Base-by-base conservation (phyloP, 1,140 invertebrate species). In the Kradibia gibbosae region DNA sequence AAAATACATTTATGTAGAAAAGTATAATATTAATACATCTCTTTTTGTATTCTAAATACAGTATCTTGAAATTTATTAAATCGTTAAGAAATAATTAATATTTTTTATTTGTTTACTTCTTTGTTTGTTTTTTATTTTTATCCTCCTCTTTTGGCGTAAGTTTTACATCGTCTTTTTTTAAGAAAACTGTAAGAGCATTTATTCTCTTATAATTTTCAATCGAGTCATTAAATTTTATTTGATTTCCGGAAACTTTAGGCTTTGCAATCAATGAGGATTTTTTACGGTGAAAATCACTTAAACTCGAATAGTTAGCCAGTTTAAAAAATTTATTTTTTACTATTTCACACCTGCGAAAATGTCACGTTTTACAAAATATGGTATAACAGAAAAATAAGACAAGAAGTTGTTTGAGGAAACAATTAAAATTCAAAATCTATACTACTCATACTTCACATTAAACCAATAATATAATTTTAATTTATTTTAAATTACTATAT, bases 201-300 rank as follows among this genome's bases (percentile, higher is more conserved):
- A 82, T 82, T 34, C 81, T 45, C 20, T 82, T 82, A 72, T 82
- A 82, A 67, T 73, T 67, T 48, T 82, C 81, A 22, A 78, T 82
- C 2, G 81, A 82, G 45, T 60, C 81, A 13, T 77, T 36, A 39
- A 73, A 31, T 81, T 75, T 60, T 4, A 22, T 67, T 53, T 17
- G 25, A 50, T 60, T 28, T 77, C 22, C n/a, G 34, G 80, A 65
- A 70, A 65, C 48, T 57, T 73, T 82, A 13, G n/a, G 53, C 53
- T 78, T 78, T 15, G 48, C 42, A 17, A 42, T 62, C 45, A 55
- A 73, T 20, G 50, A 39, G 0, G 48, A 75, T 17, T 25, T 50
- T 53, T 78, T 82, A 15, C 67, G 50, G 25, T 31, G 39, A 20
- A 48, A 31, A 50, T 36, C 20, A 42, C 36, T 25, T 73, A 0